Evolutionary conservation across 2,113 vertebrate species (phyloP).

Genomic region (Oryzias curvinotus): DNA sequence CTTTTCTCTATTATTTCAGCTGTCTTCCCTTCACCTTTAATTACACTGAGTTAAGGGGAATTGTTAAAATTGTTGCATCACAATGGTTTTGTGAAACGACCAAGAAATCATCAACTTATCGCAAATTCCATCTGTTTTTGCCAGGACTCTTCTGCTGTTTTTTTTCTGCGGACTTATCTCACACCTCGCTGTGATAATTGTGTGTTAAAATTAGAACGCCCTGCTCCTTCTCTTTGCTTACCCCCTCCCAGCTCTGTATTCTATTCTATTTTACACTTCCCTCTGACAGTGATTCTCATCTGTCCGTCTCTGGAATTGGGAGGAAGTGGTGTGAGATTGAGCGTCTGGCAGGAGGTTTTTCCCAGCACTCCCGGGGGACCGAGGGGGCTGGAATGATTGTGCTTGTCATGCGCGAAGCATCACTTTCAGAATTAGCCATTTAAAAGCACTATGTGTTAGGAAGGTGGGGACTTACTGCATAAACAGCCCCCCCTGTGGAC

Average conservation of each 20-base stretch:
- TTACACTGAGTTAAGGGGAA: conserved; percentile 15
- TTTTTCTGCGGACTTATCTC: not conserved
- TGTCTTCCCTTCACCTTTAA: conserved; percentile 34
- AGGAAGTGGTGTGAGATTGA: conserved; percentile 50
- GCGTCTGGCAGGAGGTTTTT: conserved; percentile 41
- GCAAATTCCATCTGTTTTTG: not conserved
- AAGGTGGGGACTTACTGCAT: not conserved
- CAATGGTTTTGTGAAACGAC: conserved; percentile 1
- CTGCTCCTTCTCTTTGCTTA: not conserved
- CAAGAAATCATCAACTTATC: conserved; percentile 5
- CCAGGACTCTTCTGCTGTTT: not conserved
- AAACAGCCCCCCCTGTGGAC: not conserved
- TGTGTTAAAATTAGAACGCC: not conserved
- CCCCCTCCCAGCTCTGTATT: not conserved
- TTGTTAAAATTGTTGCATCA: not conserved
- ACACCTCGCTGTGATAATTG: not conserved
- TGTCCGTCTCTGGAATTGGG: conserved; percentile 12
- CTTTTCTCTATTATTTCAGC: conserved; percentile 11
- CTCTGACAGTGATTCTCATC: conserved; percentile 5
- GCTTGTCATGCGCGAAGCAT: not conserved
- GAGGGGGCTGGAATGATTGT: not conserved
- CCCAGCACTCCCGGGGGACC: not conserved
- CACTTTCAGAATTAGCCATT: not conserved
- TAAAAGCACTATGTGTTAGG: not conserved
- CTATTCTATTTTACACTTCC: conserved; percentile 21